Base-by-base conservation (phyloP, 2,797 vertebrate genomes). In the Gymnodraco acuticeps region DNA sequence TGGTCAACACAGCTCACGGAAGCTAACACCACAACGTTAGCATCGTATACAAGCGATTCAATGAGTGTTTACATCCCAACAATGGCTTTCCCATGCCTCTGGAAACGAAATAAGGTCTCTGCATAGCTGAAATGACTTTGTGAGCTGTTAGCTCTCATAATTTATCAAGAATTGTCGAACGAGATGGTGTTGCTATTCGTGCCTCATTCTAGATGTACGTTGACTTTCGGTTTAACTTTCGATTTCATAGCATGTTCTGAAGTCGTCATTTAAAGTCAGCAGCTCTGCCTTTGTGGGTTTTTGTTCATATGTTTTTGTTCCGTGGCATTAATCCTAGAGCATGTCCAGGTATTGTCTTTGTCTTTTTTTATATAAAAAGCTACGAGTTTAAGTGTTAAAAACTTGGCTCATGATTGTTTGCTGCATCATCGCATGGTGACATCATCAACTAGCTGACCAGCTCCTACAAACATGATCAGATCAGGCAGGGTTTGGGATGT, bases 391-490 rank as follows among this genome's bases (percentile, higher is more conserved):
- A 9, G 48, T 23, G 27, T 67, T 60, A 55, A 55, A 87, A 90
- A 87, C 77, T 86, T 87, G 87, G 82, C 70, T 79, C 33, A 59
- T 68, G 15, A 8, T 69, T 84, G 86, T 93, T 88, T 93, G 90
- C 90, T 92, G 92, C 84, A 89, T 93, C 90, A 90, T 76, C 75
- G 85, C 76, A 73, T 70, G 88, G 88, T 92, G 89, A 91, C 89
- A 91, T 90, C 89, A 91, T 78, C 88, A 56, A n/a, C 45, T 20
- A 54, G 78, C 68, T 59, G 43, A 56, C 20, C 9, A 60, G 66
- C 14, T 31, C 9, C 48, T 58, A 20, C 13, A n/a, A 72, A 55
- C 63, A 55, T n/a, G 17, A 38, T 38, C 33, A 20, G 27, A 43
- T 46, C 16, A 3, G 10, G 20, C 1, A 61, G 47, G n/a, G 45